Base-by-base conservation (phyloP, 2,888 invertebrate genomes). In the Troilus luridus region DNA sequence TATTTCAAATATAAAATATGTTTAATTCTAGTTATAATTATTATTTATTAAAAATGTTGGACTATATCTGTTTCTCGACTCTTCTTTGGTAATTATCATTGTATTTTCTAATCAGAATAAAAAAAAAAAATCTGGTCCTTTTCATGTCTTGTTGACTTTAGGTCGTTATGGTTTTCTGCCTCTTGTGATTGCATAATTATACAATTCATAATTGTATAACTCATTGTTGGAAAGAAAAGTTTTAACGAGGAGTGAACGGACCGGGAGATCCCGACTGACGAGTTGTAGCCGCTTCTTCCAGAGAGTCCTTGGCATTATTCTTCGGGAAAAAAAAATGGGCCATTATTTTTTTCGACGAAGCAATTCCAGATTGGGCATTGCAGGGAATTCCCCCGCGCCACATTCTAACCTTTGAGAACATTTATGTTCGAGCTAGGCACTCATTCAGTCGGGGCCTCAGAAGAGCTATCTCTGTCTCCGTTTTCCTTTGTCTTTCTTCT, bases 241-340 rank as follows among this genome's bases (percentile, higher is more conserved):
- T 41, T 77, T 77, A 77, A 77, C 72, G 41, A 77, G 72, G 41
- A 67, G 67, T 24, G 24, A 67, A 24, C 24, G 12, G n/a, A n/a
- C n/a, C 0, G 67, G 2, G 17, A 77, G 21, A 21, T 17, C 14
- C 41, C 17, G 1, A 41, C 77, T 77, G 77, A 41, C 41, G 81
- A 21, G 54, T 11, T 21, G 0, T 21, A 54, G 56, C 85, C n/a
- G n/a, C 11, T 21, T 54, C n/a, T 54, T 12, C 0, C 56, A 0
- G 21, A 0, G 21, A 85, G 85, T 56, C 85, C 85, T 85, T 85
- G 85, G n/a, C 85, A 85, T 85, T 85, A 85, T 85, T 85, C 85
- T 85, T 85, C 85, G 21, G 14, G 41, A n/a, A 54, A 56, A 85
- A 85, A 85, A 85, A 85, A 85, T 85, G 56, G 85, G 56, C 56